A percentile compares a stretch with the other conserved stretches of the same genome.
Evolutionary conservation across 2,113 vertebrate species (phyloP).

Genomic region (Spheniscus mendiculus): DNA sequence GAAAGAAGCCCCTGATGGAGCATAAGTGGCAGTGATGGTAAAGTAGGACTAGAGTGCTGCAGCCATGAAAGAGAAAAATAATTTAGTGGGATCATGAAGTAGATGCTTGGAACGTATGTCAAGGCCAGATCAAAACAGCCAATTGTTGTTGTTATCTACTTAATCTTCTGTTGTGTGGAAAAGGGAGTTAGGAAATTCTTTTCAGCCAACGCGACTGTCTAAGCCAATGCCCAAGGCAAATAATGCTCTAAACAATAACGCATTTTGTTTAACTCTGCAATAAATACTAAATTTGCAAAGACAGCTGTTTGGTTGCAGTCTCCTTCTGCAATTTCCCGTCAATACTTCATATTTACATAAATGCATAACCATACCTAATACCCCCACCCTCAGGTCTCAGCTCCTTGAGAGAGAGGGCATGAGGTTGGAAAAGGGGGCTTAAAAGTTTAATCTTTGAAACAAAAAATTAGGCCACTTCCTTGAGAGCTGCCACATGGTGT

Average conservation of each 20-base stretch:
- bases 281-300: constrained; percentile 18
- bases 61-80: not conserved
- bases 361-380: not conserved
- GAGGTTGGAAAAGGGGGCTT: not conserved
- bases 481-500: not conserved
- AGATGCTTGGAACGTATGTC: constrained; percentile 17
- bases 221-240: constrained; percentile 60
- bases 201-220: constrained; percentile 24
- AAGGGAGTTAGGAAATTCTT: constrained; percentile 53
- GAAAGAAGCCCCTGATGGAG: not conserved
- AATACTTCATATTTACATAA: not conserved
- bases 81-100: not conserved
- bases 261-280: constrained; percentile 43
- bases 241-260: constrained; percentile 35
- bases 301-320: not conserved
- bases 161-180: constrained; percentile 44
- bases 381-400: not conserved
- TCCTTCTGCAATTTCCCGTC: not conserved
- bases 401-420: not conserved
- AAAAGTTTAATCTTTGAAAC: not conserved
- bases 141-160: constrained; percentile 56
- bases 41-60: not conserved
- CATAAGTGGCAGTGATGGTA: not conserved
- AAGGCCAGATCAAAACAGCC: constrained; percentile 40
- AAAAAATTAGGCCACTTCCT: not conserved